Conservation (phyloP, 2,113 vertebrate species). For the Bothrops jararaca region DNA sequence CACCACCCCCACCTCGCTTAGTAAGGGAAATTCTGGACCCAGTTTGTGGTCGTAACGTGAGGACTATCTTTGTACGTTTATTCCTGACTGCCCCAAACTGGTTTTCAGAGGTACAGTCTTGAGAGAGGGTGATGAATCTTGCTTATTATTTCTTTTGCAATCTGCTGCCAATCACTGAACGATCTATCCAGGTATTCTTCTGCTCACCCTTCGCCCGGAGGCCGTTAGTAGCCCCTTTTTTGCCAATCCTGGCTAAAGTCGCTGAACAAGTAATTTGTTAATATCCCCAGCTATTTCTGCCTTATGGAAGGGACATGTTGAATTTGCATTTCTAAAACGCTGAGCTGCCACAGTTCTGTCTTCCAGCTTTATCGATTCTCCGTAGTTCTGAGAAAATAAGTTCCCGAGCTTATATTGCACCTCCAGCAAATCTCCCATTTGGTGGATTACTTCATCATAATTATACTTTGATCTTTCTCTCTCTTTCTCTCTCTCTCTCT, state of each 20-base stretch:
- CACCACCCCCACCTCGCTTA: background rate
- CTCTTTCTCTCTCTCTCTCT: slow-evolving; percentile 44
- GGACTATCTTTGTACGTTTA: background rate
- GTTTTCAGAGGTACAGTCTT: background rate
- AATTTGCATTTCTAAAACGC: background rate
- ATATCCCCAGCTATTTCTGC: slow-evolving; percentile 15
- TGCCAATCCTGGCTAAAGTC: background rate
- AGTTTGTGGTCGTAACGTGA: background rate
- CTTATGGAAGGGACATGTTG: slow-evolving; percentile 27
- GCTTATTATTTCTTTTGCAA: background rate
- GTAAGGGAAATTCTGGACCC: background rate
- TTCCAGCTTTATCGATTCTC: slow-evolving; percentile 7
- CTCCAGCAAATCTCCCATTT: background rate
- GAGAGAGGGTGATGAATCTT: background rate
- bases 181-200: background rate
- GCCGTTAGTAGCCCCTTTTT: background rate
- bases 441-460: slow-evolving; percentile 15
- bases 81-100: background rate
- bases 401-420: background rate
- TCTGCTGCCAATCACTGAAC: background rate
- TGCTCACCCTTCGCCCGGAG: background rate
- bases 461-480: slow-evolving; percentile 51
- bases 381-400: slow-evolving; percentile 20
- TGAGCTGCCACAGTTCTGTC: slow-evolving; percentile 20
- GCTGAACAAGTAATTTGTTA: slow-evolving; percentile 26